phyloP scores from a whole-genome alignment of 30 jellyfish, hydroid and myxozoan genomes.

The Aurelia aurita region DNA sequence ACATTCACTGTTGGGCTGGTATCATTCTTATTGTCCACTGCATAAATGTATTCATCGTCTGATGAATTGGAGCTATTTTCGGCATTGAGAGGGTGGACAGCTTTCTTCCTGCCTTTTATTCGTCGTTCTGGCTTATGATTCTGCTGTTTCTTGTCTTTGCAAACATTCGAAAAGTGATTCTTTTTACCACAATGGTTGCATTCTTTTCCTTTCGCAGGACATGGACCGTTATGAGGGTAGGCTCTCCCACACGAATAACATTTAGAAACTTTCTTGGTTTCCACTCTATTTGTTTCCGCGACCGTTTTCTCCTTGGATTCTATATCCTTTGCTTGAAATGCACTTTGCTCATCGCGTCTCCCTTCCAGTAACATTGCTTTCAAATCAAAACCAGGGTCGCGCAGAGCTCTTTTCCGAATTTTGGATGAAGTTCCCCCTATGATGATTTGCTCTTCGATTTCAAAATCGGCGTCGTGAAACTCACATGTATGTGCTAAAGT shows the following conservation, averaged over 20 bases:
- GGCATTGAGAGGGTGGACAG: background rate
- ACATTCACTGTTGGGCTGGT: conserved; percentile 20
- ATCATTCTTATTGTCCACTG: background rate
- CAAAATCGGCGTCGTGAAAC: conserved; percentile 30
- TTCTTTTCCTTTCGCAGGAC: too few species aligned
- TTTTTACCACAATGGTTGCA: too few species aligned
- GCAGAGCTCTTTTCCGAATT: too few species aligned
- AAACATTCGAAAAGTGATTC: too few species aligned
- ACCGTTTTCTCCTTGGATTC: conserved; percentile 34
- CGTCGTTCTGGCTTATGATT: too few species aligned
- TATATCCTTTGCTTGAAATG: conserved; percentile 32
- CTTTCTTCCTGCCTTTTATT: too few species aligned
- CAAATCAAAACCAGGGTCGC: background rate
- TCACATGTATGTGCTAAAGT: conserved; percentile 37
- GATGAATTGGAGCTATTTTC: background rate
- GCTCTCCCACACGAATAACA: conserved; percentile 10
- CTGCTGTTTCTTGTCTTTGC: too few species aligned
- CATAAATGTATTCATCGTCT: too few species aligned
- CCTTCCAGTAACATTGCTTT: conserved; percentile 1
- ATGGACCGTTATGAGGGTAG: conserved; percentile 19
- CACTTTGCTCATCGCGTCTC: background rate
- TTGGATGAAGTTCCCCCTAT: conserved; percentile 34
- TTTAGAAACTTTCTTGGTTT: conserved; percentile 3
- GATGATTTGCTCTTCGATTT: too few species aligned
- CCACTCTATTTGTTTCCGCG: background rate